Percentiles rank a stretch among this genome's conserved stretches.
These are phyloP conservation scores for Drosophila teissieri DNA, from an alignment of 1,140 invertebrate genomes.

Conservation along the genomic window DNA sequence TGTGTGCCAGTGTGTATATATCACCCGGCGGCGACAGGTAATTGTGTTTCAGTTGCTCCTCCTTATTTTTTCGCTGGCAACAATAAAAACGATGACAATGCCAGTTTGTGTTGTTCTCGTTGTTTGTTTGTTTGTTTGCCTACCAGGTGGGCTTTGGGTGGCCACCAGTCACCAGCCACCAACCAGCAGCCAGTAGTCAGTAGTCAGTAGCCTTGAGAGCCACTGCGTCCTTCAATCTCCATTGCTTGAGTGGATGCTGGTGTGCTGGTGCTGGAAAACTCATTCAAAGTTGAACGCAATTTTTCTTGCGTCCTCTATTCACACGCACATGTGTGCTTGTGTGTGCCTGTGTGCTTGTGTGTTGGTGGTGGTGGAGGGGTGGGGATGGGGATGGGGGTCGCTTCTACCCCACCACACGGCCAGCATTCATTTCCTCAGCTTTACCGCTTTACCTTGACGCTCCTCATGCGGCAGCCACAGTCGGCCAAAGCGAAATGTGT, in stretches of 20 bases:
- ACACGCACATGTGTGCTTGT: conserved; percentile 18
- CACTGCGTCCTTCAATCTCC: conserved; percentile 47
- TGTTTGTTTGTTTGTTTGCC: conserved; percentile 62
- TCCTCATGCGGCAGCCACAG: conserved; percentile 21
- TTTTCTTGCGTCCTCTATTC: conserved; percentile 62
- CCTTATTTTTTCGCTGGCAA: conserved; percentile 29
- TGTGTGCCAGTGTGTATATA: conserved; percentile 5
- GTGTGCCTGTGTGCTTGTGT: conserved; percentile 11
- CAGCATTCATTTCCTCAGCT: conserved; percentile 35
- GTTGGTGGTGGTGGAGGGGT: background rate
- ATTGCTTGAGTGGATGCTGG: conserved; percentile 17
- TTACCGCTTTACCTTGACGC: conserved; percentile 64
- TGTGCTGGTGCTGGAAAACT: conserved; percentile 49
- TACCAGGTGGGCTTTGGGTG: background rate
- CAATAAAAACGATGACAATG: conserved; percentile 65
- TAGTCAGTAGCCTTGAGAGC: conserved; percentile 42
- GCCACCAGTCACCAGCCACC: no score
- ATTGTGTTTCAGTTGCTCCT: conserved; percentile 56
- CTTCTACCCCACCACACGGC: background rate
- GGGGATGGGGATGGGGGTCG: background rate
- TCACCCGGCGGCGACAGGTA: conserved; percentile 46
- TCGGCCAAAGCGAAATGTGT: conserved; percentile 66
- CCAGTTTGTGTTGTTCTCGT: conserved; percentile 52
- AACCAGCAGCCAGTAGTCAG: background rate
- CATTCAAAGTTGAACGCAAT: conserved; percentile 78